phyloP scores from a whole-genome alignment of 2,113 vertebrate genomes.

The Phyllopteryx taeniolatus region DNA sequence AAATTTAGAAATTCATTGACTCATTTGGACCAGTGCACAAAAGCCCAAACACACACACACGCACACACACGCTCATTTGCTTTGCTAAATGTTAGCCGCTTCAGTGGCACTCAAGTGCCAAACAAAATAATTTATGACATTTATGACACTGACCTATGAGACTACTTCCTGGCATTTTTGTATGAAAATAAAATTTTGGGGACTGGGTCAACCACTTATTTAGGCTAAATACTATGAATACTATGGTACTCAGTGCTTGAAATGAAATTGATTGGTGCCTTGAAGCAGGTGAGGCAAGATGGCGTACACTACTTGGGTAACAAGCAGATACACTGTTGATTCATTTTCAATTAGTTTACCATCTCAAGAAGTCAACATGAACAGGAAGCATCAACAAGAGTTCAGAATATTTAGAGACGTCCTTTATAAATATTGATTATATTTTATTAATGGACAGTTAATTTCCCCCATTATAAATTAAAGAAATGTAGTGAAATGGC shows the following conservation, averaged over 20 bases:
- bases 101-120: constrained; percentile 8
- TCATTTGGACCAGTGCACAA: constrained; percentile 4
- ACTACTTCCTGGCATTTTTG: constrained; percentile 2
- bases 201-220: background rate
- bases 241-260: background rate
- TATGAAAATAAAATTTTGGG: background rate
- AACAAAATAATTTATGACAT: constrained; percentile 5
- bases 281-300: too few species aligned
- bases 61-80: background rate
- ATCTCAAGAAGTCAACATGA: too few species aligned
- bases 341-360: too few species aligned
- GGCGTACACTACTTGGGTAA: too few species aligned
- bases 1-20: constrained; percentile 4
- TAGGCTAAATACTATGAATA: background rate
- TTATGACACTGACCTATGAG: background rate
- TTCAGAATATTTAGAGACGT: too few species aligned
- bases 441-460: too few species aligned
- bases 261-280: background rate
- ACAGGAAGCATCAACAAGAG: too few species aligned
- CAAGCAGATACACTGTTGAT: too few species aligned
- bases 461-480: too few species aligned
- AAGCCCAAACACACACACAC: background rate
- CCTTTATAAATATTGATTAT: too few species aligned
- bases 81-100: constrained; percentile 3
- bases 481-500: too few species aligned